Evolutionary conservation across 2,888 invertebrate species (phyloP), one percentile per base, ranked within the genome.

Genomic region (Andrena camellia): DNA sequence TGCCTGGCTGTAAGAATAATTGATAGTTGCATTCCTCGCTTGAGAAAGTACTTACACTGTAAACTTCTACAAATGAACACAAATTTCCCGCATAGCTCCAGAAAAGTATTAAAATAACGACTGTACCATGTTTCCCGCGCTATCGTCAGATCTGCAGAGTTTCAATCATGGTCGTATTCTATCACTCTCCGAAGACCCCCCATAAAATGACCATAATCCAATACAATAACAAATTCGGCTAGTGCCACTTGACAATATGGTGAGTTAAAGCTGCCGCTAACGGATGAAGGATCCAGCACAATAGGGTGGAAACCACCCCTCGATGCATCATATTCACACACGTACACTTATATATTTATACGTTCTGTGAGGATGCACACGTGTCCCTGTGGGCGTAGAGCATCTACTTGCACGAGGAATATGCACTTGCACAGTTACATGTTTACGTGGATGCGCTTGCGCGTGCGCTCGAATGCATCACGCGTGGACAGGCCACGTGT

Each of bases 191-290:
- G n/a, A 33, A 26, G 26, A 26, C 33, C 52, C 31, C 71, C 54
- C 73, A 62, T 71, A 68, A 78, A 76, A 64, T 52, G 78, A 76
- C 64, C 75, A 72, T 92, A 92, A 93, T 93, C 90, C 91, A 89
- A 90, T 91, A 90, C 89, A 92, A 92, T 90, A 93, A 93, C 91
- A 92, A 93, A 92, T 93, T 93, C 90, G 85, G 85, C 86, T 90
- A 86, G 88, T 88, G 90, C 89, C 92, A 92, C 93, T 93, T 92
- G 93, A 93, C 93, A 92, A 92, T 92, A 90, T 90, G 91, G 86
- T 87, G 89, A 91, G 90, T 92, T 91, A 91, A 90, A 88, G 81
- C 88, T 79, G 80, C 86, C 87, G 87, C 86, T 82, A 83, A 78
- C 83, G 87, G 86, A 83, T 77, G 87, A 69, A 76, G 86, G 85